Conservation (phyloP, 2,113 vertebrate genomes). For the Crotalus horridus region DNA sequence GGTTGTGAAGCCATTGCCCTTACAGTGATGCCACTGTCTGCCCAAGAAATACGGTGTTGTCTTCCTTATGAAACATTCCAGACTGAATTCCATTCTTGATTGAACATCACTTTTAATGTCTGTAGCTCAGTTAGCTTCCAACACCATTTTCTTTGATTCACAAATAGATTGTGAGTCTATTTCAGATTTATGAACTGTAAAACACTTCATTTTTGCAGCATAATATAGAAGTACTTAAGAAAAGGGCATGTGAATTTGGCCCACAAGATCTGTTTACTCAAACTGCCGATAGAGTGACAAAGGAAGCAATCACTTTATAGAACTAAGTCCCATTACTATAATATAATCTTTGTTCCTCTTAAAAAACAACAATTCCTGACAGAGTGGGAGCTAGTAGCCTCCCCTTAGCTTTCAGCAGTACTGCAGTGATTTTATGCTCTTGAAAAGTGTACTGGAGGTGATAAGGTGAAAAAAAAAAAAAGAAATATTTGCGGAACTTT, state of each 20-base stretch:
- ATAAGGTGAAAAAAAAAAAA: background rate
- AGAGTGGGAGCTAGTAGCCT: background rate
- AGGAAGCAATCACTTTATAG: background rate
- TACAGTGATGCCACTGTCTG: background rate
- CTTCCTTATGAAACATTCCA: constrained; percentile 6
- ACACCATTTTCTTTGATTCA: background rate
- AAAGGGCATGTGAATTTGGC: background rate
- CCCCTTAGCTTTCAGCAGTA: background rate
- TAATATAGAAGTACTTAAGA: background rate
- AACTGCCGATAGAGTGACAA: background rate
- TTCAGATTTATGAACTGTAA: background rate
- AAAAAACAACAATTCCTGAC: background rate
- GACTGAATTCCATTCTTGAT: background rate
- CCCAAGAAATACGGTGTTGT: background rate
- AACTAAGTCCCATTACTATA: background rate
- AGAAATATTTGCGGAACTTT: background rate
- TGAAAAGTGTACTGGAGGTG: background rate
- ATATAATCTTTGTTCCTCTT: background rate
- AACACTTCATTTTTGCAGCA: background rate
- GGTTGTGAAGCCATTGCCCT: constrained; percentile 6
- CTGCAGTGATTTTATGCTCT: background rate
- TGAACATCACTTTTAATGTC: background rate
- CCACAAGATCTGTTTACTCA: background rate
- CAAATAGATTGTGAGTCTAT: background rate
- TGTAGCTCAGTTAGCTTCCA: background rate